Evolutionary conservation across 2,888 invertebrate genomes (phyloP).

Genomic region (Bugula neritina): DNA sequence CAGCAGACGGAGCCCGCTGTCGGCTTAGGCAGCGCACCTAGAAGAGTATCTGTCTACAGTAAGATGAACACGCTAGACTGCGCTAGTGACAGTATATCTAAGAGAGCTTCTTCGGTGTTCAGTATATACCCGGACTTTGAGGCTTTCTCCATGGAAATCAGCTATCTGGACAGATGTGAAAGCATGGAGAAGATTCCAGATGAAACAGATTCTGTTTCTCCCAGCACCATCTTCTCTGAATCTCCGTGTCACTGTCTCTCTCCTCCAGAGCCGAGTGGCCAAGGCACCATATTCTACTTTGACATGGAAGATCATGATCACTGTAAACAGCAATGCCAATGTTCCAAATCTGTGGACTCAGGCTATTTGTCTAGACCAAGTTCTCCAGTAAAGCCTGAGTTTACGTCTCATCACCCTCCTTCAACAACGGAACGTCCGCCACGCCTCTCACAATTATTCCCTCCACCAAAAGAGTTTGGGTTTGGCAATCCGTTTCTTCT

Average conservation of each 20-base stretch:
- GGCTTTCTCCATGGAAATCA: background rate
- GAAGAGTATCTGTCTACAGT: background rate
- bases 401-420: too few relatives aligned
- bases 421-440: background rate
- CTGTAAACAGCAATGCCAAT: background rate
- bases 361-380: background rate
- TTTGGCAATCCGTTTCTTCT: constrained; percentile 93
- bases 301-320: background rate
- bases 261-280: background rate
- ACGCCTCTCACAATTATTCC: constrained; percentile 47
- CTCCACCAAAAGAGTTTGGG: constrained; percentile 79
- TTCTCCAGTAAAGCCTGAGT: background rate
- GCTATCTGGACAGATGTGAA: background rate
- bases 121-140: background rate
- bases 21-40: background rate
- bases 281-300: background rate
- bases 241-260: background rate
- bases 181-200: background rate
- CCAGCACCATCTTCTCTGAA: background rate
- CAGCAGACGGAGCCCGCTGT: background rate
- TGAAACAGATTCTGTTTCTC: background rate
- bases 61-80: background rate
- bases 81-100: background rate
- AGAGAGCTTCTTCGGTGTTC: background rate
- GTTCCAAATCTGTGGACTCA: constrained; percentile 15